Base-by-base conservation (phyloP, 2,113 vertebrate genomes). In the Arenaria interpres region DNA sequence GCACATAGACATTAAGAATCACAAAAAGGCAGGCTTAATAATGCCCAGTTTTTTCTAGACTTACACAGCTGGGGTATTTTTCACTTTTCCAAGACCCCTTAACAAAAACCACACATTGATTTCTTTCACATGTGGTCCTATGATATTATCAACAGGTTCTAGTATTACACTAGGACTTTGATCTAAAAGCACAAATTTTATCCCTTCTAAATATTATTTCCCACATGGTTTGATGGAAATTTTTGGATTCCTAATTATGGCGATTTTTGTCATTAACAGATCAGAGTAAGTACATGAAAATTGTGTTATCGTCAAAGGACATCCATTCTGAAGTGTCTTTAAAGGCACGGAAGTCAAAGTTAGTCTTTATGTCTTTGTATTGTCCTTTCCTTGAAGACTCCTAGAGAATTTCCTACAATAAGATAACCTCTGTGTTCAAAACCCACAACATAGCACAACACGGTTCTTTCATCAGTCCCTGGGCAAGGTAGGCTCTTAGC, bases 1-100 rank as follows among this genome's bases (percentile, higher is more conserved):
- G 96, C 96, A 97, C 96, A 96, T 94, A 97, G 97, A 97, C 96
- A 94, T 97, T 96, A 97, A 95, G 93, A 97, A 97, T 93, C 81
- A 93, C 95, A 96, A 91, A 96, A 95, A 71, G 67, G 57, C 91
- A 85, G 24, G 75, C 94, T 96, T 93, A 69, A 30, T 78, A 97
- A 88, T 45, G 85, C 59, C 76, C 24, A 8, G 4, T 33, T 95
- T 97, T 97, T 92, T 77, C 88, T 82, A 41, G 45, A 46, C 84
- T 96, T 80, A 75, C 8, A 60, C 66, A 87, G 80, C 66, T 74
- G 35, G 56, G 32, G 15, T 57, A 68, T 83, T 81, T 86, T 77
- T 80, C 23, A 56, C 41, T 86, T 91, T 95, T 90, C 48, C 35
- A 45, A 94, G 80, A 72, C 53, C 32, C 95, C 74, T 89, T 90